Percentiles rank a stretch among this genome's conserved stretches.
Conservation (phyloP, 2,888 invertebrate species). For the Nebria brevicollis region DNA sequence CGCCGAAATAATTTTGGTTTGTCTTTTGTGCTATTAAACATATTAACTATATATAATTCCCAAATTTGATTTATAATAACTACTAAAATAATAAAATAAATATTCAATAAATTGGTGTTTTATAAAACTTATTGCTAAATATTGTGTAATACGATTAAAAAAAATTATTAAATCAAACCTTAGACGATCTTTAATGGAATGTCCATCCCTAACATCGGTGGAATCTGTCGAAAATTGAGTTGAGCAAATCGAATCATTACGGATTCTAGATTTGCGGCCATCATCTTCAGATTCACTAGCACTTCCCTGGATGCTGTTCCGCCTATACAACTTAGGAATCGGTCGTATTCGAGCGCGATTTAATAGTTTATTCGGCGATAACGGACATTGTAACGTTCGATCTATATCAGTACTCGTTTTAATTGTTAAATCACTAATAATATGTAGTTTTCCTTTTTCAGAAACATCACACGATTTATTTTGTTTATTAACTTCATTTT, state of each 20-base stretch:
- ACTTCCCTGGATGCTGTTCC: slow-evolving; percentile 75
- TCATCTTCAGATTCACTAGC: slow-evolving; percentile 78
- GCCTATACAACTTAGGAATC: slow-evolving; percentile 73
- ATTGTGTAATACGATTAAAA: too few species aligned
- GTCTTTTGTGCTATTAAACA: slow-evolving; percentile 27
- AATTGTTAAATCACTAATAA: slow-evolving; percentile 18
- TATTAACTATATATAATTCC: not conserved
- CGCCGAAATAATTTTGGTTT: slow-evolving; percentile 55
- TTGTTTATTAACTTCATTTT: not conserved
- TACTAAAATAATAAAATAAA: slow-evolving; percentile 29
- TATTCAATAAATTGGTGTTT: too few species aligned
- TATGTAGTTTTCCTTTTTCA: slow-evolving; percentile 3
- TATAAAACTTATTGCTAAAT: too few species aligned
- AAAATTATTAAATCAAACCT: slow-evolving; percentile 8
- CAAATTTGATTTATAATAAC: slow-evolving; percentile 4
- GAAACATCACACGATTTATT: not conserved
- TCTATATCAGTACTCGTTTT: slow-evolving; percentile 27
- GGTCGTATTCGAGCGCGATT: slow-evolving; percentile 75
- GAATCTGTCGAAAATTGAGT: slow-evolving; percentile 20
- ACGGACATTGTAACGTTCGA: slow-evolving; percentile 58
- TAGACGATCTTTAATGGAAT: slow-evolving; percentile 45
- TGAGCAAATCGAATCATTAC: slow-evolving; percentile 59
- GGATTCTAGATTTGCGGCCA: slow-evolving; percentile 59
- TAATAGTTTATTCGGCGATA: slow-evolving; percentile 67
- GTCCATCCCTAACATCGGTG: slow-evolving; percentile 17